Base-by-base conservation (phyloP, 2,113 vertebrate genomes). In the Callocephalon fimbriatum region DNA sequence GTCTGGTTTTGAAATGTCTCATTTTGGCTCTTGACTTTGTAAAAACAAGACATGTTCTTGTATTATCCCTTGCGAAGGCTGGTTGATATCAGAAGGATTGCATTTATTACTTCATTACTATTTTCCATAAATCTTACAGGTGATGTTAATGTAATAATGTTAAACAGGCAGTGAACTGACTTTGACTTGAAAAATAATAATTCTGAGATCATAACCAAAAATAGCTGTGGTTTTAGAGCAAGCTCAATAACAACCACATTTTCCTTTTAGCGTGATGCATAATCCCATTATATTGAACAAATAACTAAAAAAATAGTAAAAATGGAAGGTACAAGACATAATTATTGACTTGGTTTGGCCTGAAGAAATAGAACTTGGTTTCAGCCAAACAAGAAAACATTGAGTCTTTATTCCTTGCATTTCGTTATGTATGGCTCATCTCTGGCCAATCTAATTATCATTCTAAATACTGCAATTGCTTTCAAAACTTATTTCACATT, bases 371-470 rank as follows among this genome's bases (percentile, higher is more conserved):
- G 63, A 73, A 78, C 9, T 75, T 21, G 25, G 8, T 54, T 91
- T 94, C 47, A 67, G 86, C 67, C 80, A 81, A 94, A 80, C 58
- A 81, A 90, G 88, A 97, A 86, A 95, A 31, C 83, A 97, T 84
- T 88, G 71, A 37, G 58, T 90, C 80, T 95, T 93, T 93, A 84
- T 88, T 91, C 51, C 42, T 81, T 83, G 74, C 63, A 87, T 95
- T 95, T 94, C 15, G 8, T 75, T 88, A 67, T 40, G 74, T 67
- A 50, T 91, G 94, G 94, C 87, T 98, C 92, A 96, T 97, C 88
- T 91, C 71, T 90, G 56, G 86, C 78, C 95, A 94, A 90, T 50
- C 31, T 65, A 94, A 86, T 93, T 93, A 88, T 56, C 42, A 84
- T 93, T 54, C 70, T 84, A 93, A 90, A 94, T 67, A 70, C 40